Conservation (phyloP, 2,888 invertebrate species). For the Eulithis prunata region DNA sequence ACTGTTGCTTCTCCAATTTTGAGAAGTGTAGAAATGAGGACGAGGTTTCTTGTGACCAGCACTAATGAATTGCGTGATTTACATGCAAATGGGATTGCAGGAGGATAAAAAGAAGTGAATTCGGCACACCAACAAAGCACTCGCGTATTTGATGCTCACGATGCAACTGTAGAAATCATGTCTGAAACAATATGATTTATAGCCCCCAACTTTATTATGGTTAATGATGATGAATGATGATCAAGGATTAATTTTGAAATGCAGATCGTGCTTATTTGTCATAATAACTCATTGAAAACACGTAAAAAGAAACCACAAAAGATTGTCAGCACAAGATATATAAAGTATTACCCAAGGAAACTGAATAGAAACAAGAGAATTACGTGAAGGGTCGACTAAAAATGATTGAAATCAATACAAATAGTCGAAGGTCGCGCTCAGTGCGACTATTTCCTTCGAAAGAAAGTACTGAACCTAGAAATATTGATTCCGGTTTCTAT, state of each 20-base stretch:
- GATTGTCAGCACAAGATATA: background rate
- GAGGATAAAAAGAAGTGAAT: slow-evolving; percentile 12
- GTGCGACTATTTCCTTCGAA: slow-evolving; percentile 5
- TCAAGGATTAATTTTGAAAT: background rate
- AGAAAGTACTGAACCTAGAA: slow-evolving; percentile 6
- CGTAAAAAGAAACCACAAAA: background rate
- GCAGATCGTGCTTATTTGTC: background rate
- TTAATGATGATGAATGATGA: background rate
- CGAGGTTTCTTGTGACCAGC: slow-evolving; percentile 17
- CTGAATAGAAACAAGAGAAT: background rate
- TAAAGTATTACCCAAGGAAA: background rate
- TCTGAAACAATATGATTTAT: background rate
- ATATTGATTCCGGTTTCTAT: slow-evolving; percentile 4
- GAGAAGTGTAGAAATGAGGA: slow-evolving; percentile 23
- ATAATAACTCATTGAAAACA: background rate
- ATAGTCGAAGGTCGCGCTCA: slow-evolving; percentile 5
- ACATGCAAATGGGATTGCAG: slow-evolving; percentile 21
- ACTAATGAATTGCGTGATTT: slow-evolving; percentile 21
- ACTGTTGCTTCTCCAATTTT: slow-evolving; percentile 14
- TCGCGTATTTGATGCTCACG: background rate
- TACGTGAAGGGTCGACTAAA: slow-evolving; percentile 1
- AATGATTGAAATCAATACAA: slow-evolving; percentile 10
- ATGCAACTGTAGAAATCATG: background rate
- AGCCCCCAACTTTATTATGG: background rate
- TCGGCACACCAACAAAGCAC: slow-evolving; percentile 4